phyloP scores from a whole-genome alignment of 2,797 vertebrate species.

The Anisognathus igniventris region DNA sequence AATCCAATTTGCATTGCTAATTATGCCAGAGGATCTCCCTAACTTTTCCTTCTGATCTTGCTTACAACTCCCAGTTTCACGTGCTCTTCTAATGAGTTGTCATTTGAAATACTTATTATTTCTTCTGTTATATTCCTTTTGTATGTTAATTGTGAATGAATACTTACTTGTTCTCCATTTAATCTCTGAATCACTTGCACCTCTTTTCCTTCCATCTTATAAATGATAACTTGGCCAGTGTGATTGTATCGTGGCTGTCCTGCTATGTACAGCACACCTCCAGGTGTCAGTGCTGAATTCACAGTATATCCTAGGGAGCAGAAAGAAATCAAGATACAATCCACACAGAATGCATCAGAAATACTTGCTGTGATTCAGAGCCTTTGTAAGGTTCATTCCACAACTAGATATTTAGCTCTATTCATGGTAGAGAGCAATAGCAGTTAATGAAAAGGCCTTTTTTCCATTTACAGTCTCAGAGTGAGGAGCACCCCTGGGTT shows the following conservation, averaged over 20 bases:
- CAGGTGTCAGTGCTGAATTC: constrained; percentile 82
- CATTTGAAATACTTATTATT: neutral
- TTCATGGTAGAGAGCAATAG: neutral
- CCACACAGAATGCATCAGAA: neutral
- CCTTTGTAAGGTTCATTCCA: neutral
- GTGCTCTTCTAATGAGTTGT: neutral
- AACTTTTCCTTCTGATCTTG: neutral
- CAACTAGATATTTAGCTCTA: neutral
- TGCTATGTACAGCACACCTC: constrained; percentile 84
- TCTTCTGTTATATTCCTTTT: neutral
- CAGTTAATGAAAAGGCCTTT: neutral
- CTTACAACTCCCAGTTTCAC: neutral
- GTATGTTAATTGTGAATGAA: neutral
- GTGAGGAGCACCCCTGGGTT: neutral
- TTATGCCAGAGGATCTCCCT: neutral
- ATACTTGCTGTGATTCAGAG: neutral
- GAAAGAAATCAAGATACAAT: neutral
- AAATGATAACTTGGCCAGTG: constrained; percentile 90
- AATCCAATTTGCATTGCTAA: neutral
- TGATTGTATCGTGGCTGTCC: constrained; percentile 96
- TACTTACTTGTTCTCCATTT: constrained; percentile 88
- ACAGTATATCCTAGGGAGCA: constrained; percentile 86
- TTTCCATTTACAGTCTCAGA: neutral
- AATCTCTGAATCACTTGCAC: constrained; percentile 83
- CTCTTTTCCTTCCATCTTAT: constrained; percentile 74